These are phyloP conservation scores for Takifugu flavidus DNA, from an alignment of 2,113 vertebrate genomes.

Conservation along the genomic window DNA sequence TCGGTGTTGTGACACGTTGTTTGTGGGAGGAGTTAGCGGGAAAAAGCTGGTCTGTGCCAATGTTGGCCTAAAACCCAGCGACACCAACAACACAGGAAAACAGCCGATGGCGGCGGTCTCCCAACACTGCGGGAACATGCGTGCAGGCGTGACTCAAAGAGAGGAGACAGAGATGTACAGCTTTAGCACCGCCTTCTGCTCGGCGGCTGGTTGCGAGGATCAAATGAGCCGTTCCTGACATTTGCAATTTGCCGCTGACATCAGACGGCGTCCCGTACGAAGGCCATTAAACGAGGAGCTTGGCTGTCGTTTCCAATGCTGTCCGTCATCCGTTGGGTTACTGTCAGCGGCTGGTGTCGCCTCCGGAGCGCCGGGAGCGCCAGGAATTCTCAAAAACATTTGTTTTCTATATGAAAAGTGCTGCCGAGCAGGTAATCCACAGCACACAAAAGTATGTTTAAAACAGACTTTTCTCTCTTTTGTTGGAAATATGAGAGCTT, in stretches of 20 bases:
- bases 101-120: constrained; percentile 11
- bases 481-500: too few species aligned
- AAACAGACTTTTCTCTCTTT: too few species aligned
- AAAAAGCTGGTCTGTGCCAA: too few species aligned
- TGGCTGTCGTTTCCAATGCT: constrained; percentile 33
- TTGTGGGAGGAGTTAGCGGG: too few species aligned
- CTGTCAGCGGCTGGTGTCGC: too few species aligned
- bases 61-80: too few species aligned
- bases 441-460: too few species aligned
- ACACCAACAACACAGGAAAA: constrained; percentile 1
- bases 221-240: constrained; percentile 58
- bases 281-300: constrained; percentile 46
- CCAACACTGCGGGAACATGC: constrained; percentile 31
- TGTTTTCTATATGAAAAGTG: too few species aligned
- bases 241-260: constrained; percentile 55
- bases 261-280: constrained; percentile 35
- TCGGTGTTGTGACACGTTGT: constrained; percentile 5
- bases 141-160: not conserved
- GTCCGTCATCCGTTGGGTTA: constrained; percentile 30
- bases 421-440: too few species aligned
- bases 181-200: constrained; percentile 29
- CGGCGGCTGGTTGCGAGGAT: constrained; percentile 32
- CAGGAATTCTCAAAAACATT: too few species aligned
- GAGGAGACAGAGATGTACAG: constrained; percentile 3
- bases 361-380: too few species aligned